phyloP scores from a whole-genome alignment of 2,797 vertebrate genomes.

The Anabacerthia variegaticeps region DNA sequence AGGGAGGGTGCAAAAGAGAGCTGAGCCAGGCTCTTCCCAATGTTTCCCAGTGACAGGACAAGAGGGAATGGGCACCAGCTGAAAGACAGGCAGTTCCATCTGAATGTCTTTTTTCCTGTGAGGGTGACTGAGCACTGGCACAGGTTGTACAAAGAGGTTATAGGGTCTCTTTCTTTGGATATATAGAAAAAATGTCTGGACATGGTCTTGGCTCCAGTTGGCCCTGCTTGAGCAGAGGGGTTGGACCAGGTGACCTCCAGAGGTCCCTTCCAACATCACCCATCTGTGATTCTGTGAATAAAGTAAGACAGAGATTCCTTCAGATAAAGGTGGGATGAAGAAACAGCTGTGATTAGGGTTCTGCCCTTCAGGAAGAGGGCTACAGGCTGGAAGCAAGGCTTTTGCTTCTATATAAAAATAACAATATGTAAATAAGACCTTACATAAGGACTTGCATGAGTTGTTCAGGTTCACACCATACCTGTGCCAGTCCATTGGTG shows the following conservation, averaged over 20 bases:
- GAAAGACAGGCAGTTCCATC: background rate
- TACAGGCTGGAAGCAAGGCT: background rate
- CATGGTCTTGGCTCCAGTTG: background rate
- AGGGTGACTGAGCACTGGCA: background rate
- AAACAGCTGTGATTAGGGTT: background rate
- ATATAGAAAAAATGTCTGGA: background rate
- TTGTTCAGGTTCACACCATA: background rate
- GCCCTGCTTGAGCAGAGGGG: background rate
- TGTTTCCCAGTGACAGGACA: background rate
- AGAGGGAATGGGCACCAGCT: background rate
- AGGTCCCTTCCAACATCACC: background rate
- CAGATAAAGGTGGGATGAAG: background rate
- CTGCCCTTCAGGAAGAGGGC: background rate
- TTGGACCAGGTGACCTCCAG: background rate
- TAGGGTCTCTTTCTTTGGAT: background rate
- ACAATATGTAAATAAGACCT: background rate
- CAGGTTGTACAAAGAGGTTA: background rate
- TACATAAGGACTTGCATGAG: background rate
- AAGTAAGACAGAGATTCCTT: background rate
- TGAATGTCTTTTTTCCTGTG: background rate
- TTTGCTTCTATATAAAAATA: background rate
- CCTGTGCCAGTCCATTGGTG: background rate
- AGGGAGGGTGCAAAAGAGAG: background rate
- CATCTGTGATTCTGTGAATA: background rate
- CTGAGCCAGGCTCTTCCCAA: background rate